phyloP scores from a whole-genome alignment of 2,113 vertebrate species.

The Cyanoderma ruficeps region DNA sequence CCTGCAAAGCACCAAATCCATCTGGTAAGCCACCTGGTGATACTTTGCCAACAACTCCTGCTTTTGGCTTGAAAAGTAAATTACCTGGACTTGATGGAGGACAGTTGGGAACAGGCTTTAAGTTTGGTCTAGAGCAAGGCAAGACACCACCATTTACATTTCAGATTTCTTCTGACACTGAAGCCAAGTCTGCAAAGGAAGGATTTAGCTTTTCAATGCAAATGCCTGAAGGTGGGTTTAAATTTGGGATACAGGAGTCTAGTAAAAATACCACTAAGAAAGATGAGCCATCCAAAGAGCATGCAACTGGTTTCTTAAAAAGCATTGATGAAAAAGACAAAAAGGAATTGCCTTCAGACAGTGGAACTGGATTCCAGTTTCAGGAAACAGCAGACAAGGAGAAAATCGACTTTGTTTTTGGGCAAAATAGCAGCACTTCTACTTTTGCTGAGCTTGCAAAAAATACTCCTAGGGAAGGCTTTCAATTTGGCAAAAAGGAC shows the following conservation, averaged over 20 bases:
- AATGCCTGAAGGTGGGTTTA: constrained; percentile 76
- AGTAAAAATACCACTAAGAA: constrained; percentile 58
- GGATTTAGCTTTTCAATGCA: constrained; percentile 85
- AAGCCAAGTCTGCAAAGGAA: constrained; percentile 69
- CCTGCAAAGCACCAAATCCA: constrained; percentile 80
- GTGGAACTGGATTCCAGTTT: constrained; percentile 1
- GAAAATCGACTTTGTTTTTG: constrained; percentile 77
- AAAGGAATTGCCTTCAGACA: constrained; percentile 68
- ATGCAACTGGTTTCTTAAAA: constrained; percentile 74
- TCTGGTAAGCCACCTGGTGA: constrained; percentile 60
- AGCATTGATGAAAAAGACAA: constrained; percentile 78
- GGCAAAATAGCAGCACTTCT: constrained; percentile 74
- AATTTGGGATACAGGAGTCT: constrained; percentile 87
- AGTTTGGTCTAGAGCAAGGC: constrained; percentile 84
- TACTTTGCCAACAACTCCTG: constrained; percentile 66
- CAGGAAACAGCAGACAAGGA: constrained; percentile 50
- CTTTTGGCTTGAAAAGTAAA: constrained; percentile 73
- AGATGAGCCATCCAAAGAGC: constrained; percentile 50
- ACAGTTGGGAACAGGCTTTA: constrained; percentile 78
- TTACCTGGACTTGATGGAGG: constrained; percentile 69
- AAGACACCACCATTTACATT: constrained; percentile 76
- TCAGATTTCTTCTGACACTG: constrained; percentile 71
- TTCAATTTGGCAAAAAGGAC: constrained; percentile 86
- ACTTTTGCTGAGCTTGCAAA: constrained; percentile 93
- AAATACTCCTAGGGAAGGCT: constrained; percentile 73